Evolutionary conservation across 2,797 vertebrate species (phyloP).

Genomic region (Petrocephalus schoutedeni): DNA sequence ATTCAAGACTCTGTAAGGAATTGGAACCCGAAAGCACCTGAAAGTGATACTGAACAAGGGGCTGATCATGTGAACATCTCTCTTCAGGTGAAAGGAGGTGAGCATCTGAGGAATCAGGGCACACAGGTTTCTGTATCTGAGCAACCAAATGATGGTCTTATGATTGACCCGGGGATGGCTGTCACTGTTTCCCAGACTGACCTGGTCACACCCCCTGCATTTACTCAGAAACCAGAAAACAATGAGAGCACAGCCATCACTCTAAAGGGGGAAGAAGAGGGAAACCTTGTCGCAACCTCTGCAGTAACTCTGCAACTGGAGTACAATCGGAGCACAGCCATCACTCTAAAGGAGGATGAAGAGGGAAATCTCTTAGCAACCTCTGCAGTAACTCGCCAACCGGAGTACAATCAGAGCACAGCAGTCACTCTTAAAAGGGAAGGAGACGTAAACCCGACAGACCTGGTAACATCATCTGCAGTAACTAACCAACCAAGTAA

Average conservation of each 20-base stretch:
- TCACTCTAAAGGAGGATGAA: background rate
- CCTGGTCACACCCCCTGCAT: background rate
- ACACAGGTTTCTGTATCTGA: background rate
- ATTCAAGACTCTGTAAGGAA: slow-evolving; percentile 54
- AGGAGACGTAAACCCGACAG: background rate
- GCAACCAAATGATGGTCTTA: background rate
- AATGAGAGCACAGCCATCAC: background rate
- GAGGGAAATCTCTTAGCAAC: background rate
- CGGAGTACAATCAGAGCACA: background rate
- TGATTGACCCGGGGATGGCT: background rate
- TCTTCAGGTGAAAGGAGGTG: background rate
- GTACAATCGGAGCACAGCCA: background rate
- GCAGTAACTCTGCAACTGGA: background rate
- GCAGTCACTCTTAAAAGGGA: background rate
- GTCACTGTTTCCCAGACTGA: background rate
- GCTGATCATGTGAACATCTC: background rate
- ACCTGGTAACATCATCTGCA: background rate
- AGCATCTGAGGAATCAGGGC: background rate
- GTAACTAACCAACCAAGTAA: background rate
- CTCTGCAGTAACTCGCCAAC: background rate
- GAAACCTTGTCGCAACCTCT: background rate
- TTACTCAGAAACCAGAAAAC: background rate
- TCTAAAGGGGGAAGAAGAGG: background rate
- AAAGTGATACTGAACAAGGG: background rate
- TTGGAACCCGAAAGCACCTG: slow-evolving; percentile 46